phyloP scores from a whole-genome alignment of 2,888 invertebrate genomes.

The Lottia gigantea region DNA sequence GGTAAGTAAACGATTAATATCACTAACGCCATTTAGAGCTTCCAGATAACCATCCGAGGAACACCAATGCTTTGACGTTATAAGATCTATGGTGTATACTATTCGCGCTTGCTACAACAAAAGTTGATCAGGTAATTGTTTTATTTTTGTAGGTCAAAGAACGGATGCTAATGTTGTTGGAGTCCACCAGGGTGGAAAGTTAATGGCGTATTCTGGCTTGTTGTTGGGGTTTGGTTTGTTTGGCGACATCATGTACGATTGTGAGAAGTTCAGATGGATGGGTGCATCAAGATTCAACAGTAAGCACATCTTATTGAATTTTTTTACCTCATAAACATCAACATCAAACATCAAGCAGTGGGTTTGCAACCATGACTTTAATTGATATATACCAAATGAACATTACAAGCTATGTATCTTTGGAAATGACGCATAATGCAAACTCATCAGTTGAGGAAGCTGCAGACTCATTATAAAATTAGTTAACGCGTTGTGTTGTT shows the following conservation, averaged over 20 bases:
- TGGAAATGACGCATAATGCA: no score
- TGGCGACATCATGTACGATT: conserved; percentile 56
- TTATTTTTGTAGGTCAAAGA: conserved; percentile 35
- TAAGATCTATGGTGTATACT: not conserved
- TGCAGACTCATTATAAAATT: no score
- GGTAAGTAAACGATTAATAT: conserved; percentile 31
- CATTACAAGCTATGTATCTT: no score
- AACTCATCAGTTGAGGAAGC: no score
- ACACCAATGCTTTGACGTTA: not conserved
- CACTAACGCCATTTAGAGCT: not conserved
- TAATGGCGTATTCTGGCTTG: conserved; percentile 47
- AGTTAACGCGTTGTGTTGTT: no score
- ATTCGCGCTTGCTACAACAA: no score
- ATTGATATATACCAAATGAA: not conserved
- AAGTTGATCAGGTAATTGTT: no score
- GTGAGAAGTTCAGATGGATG: conserved; percentile 56
- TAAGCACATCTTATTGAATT: conserved; percentile 24
- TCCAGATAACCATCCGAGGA: not conserved
- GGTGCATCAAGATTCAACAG: conserved; percentile 52
- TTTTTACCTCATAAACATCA: no score
- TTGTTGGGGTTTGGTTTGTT: conserved; percentile 54
- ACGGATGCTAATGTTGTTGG: conserved; percentile 47
- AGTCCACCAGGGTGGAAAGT: conserved; percentile 46
- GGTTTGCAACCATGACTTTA: not conserved
- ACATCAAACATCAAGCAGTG: no score